Percentiles rank a stretch among this genome's conserved stretches.
phyloP scores from a whole-genome alignment of 2,888 invertebrate genomes.

The Colletes collaris region DNA sequence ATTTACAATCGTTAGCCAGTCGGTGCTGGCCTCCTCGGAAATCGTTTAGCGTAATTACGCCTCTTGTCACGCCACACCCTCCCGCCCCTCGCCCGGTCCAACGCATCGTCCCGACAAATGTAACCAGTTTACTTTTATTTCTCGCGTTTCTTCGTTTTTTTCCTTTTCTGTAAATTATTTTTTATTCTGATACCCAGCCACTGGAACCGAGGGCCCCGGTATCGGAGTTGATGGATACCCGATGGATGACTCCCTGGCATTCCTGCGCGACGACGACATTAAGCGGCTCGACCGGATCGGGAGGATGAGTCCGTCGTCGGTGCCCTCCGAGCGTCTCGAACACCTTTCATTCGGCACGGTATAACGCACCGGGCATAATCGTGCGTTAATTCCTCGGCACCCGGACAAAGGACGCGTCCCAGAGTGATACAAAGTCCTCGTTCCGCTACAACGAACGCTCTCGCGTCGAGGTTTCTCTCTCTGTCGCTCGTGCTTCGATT shows the following conservation, averaged over 20 bases:
- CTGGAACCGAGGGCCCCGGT: conserved; percentile 18
- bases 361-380: conserved; percentile 61
- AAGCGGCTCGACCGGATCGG: conserved; percentile 44
- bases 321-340: neutral
- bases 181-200: conserved; percentile 10
- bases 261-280: conserved; percentile 57
- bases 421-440: conserved; percentile 47
- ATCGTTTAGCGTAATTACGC: conserved; percentile 76
- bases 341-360: conserved; percentile 48
- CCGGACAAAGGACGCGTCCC: conserved; percentile 42
- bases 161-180: no score
- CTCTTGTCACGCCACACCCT: conserved; percentile 69
- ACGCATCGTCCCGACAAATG: conserved; percentile 51
- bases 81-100: conserved; percentile 6
- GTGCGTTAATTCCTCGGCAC: conserved; percentile 46
- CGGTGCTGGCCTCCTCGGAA: conserved; percentile 50
- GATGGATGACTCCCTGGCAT: conserved; percentile 66
- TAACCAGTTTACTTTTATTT: conserved; percentile 61
- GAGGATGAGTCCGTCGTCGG: conserved; percentile 23
- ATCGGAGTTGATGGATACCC: conserved; percentile 64
- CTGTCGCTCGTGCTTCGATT: no score
- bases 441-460: conserved; percentile 18
- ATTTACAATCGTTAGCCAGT: conserved; percentile 73
- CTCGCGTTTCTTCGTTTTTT: no score
- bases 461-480: conserved; percentile 11